Base-by-base conservation (phyloP, 2,888 invertebrate species). In the Rhagonycha fulva region DNA sequence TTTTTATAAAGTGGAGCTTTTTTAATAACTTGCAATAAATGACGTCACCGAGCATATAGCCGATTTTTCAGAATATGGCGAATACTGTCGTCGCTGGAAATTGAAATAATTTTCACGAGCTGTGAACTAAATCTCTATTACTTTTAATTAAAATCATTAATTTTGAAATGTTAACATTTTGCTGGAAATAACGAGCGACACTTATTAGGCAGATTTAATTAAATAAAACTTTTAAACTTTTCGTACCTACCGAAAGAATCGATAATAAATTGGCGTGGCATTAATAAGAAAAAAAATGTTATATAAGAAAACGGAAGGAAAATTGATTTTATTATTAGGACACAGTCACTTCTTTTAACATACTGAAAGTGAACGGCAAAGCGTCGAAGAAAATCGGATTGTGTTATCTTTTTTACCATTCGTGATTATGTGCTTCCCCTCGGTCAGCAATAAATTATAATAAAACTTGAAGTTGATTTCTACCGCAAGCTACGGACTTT, bases 341-440 rank as follows among this genome's bases (percentile, higher is more conserved):
- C 79, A 80, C 81, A 76, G 82, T 81, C 81, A 77, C 71, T 68
- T 75, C 75, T 81, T 80, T 80, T 80, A 86, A 85, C 86, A 86
- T 86, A 86, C 86, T 86, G 86, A 86, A 85, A 83, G 81, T 82
- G 85, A 84, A 84, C 82, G 73, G 80, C 80, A 72, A 76, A 71
- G 74, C 75, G 78, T 72, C 73, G 78, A 78, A 78, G 78, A 85
- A 88, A 88, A 88, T 86, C 87, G 84, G 88, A 87, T 87, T 87
- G 84, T 86, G 87, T 88, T 88, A 88, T 88, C 88, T 88, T 88
- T 88, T 88, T 88, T 87, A 84, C 88, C 88, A 88, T 88, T 88
- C 88, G 84, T 84, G 87, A 87, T 88, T 88, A 87, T 86, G 85
- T 84, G 82, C 80, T 82, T 82, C 83, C 84, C 84, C 82, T 82